A percentile compares a stretch with the other conserved stretches of the same genome.
phyloP scores from a whole-genome alignment of 2,888 invertebrate species.

The Entomobrya proxima region DNA sequence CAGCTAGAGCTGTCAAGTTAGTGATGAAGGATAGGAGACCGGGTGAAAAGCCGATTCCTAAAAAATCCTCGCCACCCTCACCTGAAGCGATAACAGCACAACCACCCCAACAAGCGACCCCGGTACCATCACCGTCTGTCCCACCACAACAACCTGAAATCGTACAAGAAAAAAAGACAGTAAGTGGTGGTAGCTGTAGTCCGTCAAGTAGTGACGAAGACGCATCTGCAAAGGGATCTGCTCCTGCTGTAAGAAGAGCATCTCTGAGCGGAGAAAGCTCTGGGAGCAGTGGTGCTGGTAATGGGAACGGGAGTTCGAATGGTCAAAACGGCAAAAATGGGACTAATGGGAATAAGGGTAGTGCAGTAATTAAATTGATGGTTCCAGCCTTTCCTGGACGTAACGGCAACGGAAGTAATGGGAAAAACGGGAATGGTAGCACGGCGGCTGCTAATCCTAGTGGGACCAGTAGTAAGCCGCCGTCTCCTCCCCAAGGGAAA shows the following conservation, averaged over 20 bases:
- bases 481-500: constrained; percentile 47
- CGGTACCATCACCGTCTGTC: neutral
- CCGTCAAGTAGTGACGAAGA: constrained; percentile 25
- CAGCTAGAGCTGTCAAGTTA: constrained; percentile 63
- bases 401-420: constrained; percentile 42
- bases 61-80: constrained; percentile 32
- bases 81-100: neutral
- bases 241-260: neutral
- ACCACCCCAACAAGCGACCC: neutral
- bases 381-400: constrained; percentile 62
- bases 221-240: neutral
- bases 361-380: constrained; percentile 71
- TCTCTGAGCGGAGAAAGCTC: constrained; percentile 1
- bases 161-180: neutral
- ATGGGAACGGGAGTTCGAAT: neutral
- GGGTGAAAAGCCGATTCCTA: constrained; percentile 53
- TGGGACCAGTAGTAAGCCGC: constrained; percentile 33
- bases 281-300: neutral
- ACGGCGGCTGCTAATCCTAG: constrained; percentile 37
- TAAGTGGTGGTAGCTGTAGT: neutral
- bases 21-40: constrained; percentile 67
- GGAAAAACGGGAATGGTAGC: constrained; percentile 2
- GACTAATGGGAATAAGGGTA: constrained; percentile 57
- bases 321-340: constrained; percentile 23
- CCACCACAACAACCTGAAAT: neutral